Percentiles rank a stretch among this genome's conserved stretches.
Conservation (phyloP, 2,113 vertebrate species). For the Megalops atlanticus region DNA sequence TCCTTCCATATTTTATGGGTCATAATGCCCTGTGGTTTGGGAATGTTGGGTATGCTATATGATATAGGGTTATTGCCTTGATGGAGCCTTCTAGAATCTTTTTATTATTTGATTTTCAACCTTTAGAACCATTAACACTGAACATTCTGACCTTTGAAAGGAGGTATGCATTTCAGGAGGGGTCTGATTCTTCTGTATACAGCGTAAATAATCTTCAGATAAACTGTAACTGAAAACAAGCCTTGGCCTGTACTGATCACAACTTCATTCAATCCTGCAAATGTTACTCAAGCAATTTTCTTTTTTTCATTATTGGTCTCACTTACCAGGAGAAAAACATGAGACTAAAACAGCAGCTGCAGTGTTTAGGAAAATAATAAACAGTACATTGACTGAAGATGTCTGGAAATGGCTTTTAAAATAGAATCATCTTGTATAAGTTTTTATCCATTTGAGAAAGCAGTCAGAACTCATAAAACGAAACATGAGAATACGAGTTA, state of each 20-base stretch:
- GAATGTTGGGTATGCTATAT: neutral
- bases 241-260: neutral
- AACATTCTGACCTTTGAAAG: neutral
- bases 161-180: neutral
- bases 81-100: neutral
- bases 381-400: neutral
- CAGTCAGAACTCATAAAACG: neutral
- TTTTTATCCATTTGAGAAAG: conserved; percentile 6
- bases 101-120: neutral
- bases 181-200: neutral
- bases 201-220: neutral
- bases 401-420: neutral
- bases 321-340: conserved; percentile 12
- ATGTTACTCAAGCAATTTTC: neutral
- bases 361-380: conserved; percentile 1
- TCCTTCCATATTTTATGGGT: neutral
- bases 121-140: too few species aligned
- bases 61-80: neutral
- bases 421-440: neutral
- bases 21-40: neutral
- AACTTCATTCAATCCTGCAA: neutral
- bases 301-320: neutral
- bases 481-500: conserved; percentile 10
- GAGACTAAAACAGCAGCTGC: neutral
- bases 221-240: neutral